Conservation (phyloP, 2,888 invertebrate species). For the Strigamia transsilvanica region DNA sequence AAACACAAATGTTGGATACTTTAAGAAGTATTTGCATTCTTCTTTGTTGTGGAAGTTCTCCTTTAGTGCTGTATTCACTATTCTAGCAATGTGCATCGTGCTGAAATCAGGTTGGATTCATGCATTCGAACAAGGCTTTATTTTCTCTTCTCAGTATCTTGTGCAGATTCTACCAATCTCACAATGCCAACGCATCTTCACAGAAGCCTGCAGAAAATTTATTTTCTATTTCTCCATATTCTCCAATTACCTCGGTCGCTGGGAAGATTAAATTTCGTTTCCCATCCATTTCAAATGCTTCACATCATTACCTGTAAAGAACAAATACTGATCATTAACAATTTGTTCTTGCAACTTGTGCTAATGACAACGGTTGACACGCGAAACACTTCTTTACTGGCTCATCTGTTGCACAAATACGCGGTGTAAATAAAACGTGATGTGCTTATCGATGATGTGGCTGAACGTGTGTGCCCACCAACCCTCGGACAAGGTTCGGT, state of each 20-base stretch:
- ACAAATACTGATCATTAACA: background rate
- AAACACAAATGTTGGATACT: no score
- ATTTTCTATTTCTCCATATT: background rate
- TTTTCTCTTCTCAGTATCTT: background rate
- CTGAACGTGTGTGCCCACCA: conserved; percentile 26
- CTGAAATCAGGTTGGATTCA: background rate
- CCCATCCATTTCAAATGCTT: no score
- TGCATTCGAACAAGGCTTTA: background rate
- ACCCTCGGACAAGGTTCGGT: conserved; percentile 4
- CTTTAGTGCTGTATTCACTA: background rate
- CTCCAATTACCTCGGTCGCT: background rate
- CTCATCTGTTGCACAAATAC: conserved; percentile 43
- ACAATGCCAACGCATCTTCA: background rate
- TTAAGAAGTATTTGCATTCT: background rate
- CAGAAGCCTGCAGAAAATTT: background rate
- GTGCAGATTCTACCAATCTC: background rate
- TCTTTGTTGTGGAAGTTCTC: background rate
- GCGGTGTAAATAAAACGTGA: conserved; percentile 28
- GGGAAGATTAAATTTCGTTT: background rate
- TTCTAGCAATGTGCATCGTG: background rate
- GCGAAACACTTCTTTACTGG: background rate
- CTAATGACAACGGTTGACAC: background rate
- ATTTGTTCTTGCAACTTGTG: background rate
- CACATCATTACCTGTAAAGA: no score
- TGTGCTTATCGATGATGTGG: conserved; percentile 39